Evolutionary conservation across 2,888 invertebrate genomes (phyloP).

Genomic region (Euphydryas editha): DNA sequence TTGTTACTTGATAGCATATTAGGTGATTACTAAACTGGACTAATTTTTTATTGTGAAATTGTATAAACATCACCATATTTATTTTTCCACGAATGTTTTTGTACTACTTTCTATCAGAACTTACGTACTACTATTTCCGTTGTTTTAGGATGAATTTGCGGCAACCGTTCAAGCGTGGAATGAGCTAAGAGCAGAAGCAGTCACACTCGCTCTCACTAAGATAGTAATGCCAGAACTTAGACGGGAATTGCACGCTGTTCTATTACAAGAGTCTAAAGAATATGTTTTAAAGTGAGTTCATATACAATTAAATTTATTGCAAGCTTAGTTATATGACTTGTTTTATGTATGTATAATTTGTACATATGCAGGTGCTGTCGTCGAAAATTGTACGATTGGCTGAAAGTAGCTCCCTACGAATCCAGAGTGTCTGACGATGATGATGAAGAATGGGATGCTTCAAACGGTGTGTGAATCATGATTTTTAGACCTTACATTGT

Average conservation of each 20-base stretch:
- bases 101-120: neutral
- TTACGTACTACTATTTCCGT: neutral
- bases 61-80: too few species aligned
- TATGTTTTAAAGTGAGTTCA: slow-evolving; percentile 87
- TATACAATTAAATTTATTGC: neutral
- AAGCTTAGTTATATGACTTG: neutral
- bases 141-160: slow-evolving; percentile 93
- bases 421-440: slow-evolving; percentile 88
- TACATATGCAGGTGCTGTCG: slow-evolving; percentile 86
- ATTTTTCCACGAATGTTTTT: neutral
- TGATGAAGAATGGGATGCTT: slow-evolving; percentile 95
- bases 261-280: slow-evolving; percentile 94
- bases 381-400: slow-evolving; percentile 94
- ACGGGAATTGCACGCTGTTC: slow-evolving; percentile 91
- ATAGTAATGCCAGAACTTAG: slow-evolving; percentile 95
- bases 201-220: slow-evolving; percentile 93
- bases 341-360: too few species aligned
- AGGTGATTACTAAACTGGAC: too few species aligned
- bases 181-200: slow-evolving; percentile 92
- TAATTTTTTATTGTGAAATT: too few species aligned
- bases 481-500: neutral
- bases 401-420: slow-evolving; percentile 93
- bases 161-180: slow-evolving; percentile 98
- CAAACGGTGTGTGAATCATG: slow-evolving; percentile 73
- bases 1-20: neutral